Evolutionary conservation across 2,888 invertebrate species (phyloP).

Genomic region (Eupithecia centaureata): DNA sequence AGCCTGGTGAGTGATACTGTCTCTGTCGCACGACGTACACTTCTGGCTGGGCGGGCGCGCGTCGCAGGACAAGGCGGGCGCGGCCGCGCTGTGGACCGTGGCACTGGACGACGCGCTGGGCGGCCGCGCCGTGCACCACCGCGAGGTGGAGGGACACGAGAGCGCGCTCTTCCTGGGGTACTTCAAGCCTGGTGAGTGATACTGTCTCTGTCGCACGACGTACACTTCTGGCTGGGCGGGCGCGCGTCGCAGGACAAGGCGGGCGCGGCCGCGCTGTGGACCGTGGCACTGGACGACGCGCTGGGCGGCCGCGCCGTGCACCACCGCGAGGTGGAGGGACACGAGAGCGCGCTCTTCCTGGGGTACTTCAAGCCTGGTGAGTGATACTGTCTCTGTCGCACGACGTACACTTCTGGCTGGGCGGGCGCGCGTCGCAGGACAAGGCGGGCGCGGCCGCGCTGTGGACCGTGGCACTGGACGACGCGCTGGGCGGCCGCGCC

Average conservation of each 20-base stretch:
- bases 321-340: too few species aligned
- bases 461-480: conserved; percentile 92
- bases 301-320: too few species aligned
- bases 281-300: too few species aligned
- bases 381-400: too few species aligned
- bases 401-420: conserved; percentile 97
- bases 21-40: conserved; percentile 95
- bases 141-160: conserved; percentile 95
- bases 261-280: too few species aligned
- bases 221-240: too few species aligned
- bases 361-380: conserved; percentile 90
- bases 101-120: conserved; percentile 93
- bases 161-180: conserved; percentile 92
- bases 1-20: conserved; percentile 85
- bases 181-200: conserved; percentile 86
- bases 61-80: conserved; percentile 90
- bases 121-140: conserved; percentile 93
- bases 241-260: too few species aligned
- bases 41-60: conserved; percentile 95
- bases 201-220: too few species aligned
- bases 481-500: conserved; percentile 91
- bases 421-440: conserved; percentile 90
- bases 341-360: conserved; percentile 92
- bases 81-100: conserved; percentile 90
- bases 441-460: conserved; percentile 92